A percentile compares a stretch with the other conserved stretches of the same genome.
Evolutionary conservation across 2,797 vertebrate genomes (phyloP).

Genomic region (Huso huso): DNA sequence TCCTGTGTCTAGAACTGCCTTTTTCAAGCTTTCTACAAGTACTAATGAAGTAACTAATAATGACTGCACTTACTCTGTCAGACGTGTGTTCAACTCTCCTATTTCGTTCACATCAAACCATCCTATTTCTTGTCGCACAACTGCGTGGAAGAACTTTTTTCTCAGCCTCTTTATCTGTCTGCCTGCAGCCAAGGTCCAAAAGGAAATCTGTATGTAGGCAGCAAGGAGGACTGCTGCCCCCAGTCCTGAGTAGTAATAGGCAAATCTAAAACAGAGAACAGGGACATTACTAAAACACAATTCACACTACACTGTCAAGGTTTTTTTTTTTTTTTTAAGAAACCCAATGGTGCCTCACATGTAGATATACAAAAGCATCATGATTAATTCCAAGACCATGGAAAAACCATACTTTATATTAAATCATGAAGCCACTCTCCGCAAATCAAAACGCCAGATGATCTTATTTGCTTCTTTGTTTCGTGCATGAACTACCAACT

Average conservation of each 20-base stretch:
- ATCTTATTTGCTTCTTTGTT: too few species aligned
- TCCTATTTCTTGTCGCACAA: conserved; percentile 86
- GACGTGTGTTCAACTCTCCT: conserved; percentile 87
- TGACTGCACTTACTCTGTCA: conserved; percentile 72
- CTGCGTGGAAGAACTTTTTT: conserved; percentile 78
- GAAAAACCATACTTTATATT: too few species aligned
- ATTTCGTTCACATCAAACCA: conserved; percentile 93
- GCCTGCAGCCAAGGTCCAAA: conserved; percentile 85
- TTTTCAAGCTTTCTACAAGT: too few species aligned
- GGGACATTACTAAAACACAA: not conserved
- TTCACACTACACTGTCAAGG: not conserved
- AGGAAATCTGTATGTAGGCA: conserved; percentile 78
- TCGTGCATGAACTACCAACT: too few species aligned
- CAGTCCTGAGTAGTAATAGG: conserved; percentile 78
- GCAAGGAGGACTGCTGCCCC: conserved; percentile 68
- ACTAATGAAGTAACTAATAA: too few species aligned
- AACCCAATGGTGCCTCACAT: too few species aligned
- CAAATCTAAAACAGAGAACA: conserved; percentile 53
- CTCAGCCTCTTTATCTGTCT: conserved; percentile 80
- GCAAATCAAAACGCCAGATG: too few species aligned
- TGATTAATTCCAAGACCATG: too few species aligned
- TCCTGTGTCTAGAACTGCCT: too few species aligned
- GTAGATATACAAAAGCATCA: too few species aligned
- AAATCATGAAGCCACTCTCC: too few species aligned
- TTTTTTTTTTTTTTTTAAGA: too few species aligned